These are phyloP conservation scores for Scaeva pyrastri DNA, from an alignment of 2,888 invertebrate genomes.

Conservation along the genomic window DNA sequence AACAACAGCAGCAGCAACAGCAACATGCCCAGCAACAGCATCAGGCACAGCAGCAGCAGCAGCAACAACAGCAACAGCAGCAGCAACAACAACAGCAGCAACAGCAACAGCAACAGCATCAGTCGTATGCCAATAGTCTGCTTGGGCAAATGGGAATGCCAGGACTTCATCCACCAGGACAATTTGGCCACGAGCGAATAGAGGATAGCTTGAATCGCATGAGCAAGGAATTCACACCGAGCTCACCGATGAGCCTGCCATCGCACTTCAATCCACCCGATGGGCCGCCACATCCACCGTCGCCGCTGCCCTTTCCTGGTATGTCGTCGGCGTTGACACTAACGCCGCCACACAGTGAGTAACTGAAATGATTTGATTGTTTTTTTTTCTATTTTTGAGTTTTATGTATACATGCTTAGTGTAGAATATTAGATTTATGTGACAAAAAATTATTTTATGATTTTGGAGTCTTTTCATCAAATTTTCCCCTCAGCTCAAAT, in stretches of 20 bases:
- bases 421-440: too few species aligned
- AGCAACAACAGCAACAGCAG: conserved; percentile 76
- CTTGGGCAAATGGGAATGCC: conserved; percentile 82
- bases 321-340: conserved; percentile 90
- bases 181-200: conserved; percentile 82
- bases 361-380: conserved; percentile 39
- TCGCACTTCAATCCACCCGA: conserved; percentile 83
- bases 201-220: conserved; percentile 83
- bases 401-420: neutral
- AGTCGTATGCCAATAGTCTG: conserved; percentile 81
- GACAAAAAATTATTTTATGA: too few species aligned
- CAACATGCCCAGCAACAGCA: conserved; percentile 70
- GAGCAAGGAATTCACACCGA: conserved; percentile 83
- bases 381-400: neutral
- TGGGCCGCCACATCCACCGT: conserved; percentile 85
- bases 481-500: too few species aligned
- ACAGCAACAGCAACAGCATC: conserved; percentile 80
- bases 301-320: conserved; percentile 89
- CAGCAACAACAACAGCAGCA: conserved; percentile 70
- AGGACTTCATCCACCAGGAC: conserved; percentile 77
- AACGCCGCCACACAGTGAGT: conserved; percentile 93
- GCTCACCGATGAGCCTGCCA: conserved; percentile 84
- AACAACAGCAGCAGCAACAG: conserved; percentile 66
- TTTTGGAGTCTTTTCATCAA: too few species aligned
- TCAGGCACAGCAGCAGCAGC: conserved; percentile 72